Evolutionary conservation across 1,140 invertebrate species (phyloP), one percentile per base, ranked within the genome.

Genomic region (Meloidogyne chitwoodi): DNA sequence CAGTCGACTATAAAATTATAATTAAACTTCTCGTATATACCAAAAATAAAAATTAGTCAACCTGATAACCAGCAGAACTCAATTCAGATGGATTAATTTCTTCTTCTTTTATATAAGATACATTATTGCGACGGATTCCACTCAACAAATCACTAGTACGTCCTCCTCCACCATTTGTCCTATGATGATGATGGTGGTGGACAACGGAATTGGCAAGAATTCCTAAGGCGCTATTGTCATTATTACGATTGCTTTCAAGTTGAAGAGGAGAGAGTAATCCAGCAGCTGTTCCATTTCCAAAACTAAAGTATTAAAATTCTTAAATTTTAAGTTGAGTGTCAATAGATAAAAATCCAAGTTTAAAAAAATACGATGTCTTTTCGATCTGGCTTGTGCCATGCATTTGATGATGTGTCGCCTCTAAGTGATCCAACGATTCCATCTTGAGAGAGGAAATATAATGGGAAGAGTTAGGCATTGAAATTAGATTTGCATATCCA

Each of bases 401-500:
- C 62, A 78, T 48, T 66, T 78, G 77, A 22, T 19, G n/a, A 56
- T 78, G 77, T 2, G 73, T 48, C 0, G 38, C 65, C n/a, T 77
- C 48, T 27, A 66, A 68, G 16, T 77, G 76, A 19, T 78, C 77
- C 76, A 78, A 56, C 22, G 77, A 69, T 64, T 78, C 77, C 77
- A 78, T 78, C 34, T 78, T 78, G n/a, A 78, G 67, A 8, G 77
- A 62, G n/a, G 56, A 41, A 56, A 80, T 63, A 66, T 78, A 78
- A 34, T 78, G 77, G 5, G 77, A 78, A 22, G 77, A 67, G 14
- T 27, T 67, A 56, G 77, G 78, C 77, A 78, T 78, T 16, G 77
- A 66, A 24, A 78, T 72, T 34, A 80, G 62, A 41, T 44, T 62
- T 24, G 77, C 68, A 74, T 78, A 78, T 5, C 76, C 77, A 41